Percentiles rank a stretch among this genome's conserved stretches.
phyloP scores from a whole-genome alignment of 2,113 vertebrate genomes.

The Sinocyclocheilus anshuiensis region DNA sequence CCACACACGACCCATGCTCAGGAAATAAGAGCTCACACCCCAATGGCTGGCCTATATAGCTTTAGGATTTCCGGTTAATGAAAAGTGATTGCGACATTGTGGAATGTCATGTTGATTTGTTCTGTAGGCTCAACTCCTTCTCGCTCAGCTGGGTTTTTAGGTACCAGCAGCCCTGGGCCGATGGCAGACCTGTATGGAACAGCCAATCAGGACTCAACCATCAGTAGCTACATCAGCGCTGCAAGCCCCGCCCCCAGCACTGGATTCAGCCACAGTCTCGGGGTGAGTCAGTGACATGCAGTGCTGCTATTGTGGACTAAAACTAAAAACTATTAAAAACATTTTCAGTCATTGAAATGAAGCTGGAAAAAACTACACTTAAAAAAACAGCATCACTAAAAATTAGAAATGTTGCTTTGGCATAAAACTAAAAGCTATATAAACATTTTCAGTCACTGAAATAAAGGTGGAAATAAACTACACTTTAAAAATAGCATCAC shows the following conservation, averaged over 20 bases:
- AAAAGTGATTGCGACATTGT: not conserved
- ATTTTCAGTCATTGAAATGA: not conserved
- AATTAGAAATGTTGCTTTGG: too few relatives aligned
- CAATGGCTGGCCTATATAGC: not conserved
- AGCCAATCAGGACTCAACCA: conserved; percentile 93
- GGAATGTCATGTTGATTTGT: conserved; percentile 27
- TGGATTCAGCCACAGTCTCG: conserved; percentile 95
- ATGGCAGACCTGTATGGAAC: conserved; percentile 97
- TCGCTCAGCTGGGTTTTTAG: conserved; percentile 94
- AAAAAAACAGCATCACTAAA: too few relatives aligned
- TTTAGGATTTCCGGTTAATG: not conserved
- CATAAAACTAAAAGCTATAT: too few relatives aligned
- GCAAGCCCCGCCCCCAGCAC: conserved; percentile 95
- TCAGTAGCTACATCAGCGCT: conserved; percentile 98
- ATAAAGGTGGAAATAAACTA: not conserved
- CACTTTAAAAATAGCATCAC: not conserved
- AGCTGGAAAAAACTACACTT: not conserved
- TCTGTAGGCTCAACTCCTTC: conserved; percentile 87
- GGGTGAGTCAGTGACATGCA: conserved; percentile 74
- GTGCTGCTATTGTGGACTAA: not conserved
- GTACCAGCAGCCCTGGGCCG: conserved; percentile 96
- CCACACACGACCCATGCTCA: not conserved
- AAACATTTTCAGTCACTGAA: too few relatives aligned
- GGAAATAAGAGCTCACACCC: not conserved
- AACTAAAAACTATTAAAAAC: not conserved